phyloP scores from a whole-genome alignment of 2,113 vertebrate genomes.

The Stigmatopora argus region DNA sequence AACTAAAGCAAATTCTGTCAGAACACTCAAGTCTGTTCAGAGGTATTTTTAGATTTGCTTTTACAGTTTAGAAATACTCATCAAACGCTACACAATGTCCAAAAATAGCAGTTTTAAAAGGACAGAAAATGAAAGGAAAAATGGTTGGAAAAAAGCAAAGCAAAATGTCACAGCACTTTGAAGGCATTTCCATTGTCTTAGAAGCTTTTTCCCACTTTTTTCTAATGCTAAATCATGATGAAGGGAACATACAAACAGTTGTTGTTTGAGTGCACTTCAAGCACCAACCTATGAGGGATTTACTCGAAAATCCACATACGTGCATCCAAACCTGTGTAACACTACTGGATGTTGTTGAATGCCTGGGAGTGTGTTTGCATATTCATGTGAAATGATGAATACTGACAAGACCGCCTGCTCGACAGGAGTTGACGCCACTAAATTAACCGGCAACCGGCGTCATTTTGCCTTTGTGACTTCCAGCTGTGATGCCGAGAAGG shows the following conservation, averaged over 20 bases:
- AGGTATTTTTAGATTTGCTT: not conserved
- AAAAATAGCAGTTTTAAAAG: conserved; percentile 15
- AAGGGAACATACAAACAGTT: conserved; percentile 22
- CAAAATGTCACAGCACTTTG: conserved; percentile 12
- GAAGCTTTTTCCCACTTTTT: conserved; percentile 10
- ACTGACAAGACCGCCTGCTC: conserved; percentile 47
- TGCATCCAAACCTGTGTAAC: not conserved
- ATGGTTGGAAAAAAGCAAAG: not conserved
- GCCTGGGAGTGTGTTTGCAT: conserved; percentile 41
- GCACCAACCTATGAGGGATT: conserved; percentile 17
- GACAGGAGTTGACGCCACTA: conserved; percentile 44
- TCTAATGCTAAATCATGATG: conserved; percentile 17
- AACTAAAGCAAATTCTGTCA: not conserved
- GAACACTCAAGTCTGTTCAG: not conserved
- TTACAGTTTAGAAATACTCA: conserved; percentile 1
- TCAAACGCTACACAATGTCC: not conserved
- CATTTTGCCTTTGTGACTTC: conserved; percentile 30
- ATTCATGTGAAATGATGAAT: conserved; percentile 56
- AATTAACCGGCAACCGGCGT: conserved; percentile 45
- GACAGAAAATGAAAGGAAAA: not conserved
- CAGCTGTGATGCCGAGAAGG: conserved; percentile 32
- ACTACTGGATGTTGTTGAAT: conserved; percentile 32
- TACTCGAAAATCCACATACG: not conserved
- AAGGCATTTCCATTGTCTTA: conserved; percentile 1
- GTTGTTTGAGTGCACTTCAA: conserved; percentile 23